phyloP scores from a whole-genome alignment of 2,888 invertebrate species.

The Isotomurus palustris region DNA sequence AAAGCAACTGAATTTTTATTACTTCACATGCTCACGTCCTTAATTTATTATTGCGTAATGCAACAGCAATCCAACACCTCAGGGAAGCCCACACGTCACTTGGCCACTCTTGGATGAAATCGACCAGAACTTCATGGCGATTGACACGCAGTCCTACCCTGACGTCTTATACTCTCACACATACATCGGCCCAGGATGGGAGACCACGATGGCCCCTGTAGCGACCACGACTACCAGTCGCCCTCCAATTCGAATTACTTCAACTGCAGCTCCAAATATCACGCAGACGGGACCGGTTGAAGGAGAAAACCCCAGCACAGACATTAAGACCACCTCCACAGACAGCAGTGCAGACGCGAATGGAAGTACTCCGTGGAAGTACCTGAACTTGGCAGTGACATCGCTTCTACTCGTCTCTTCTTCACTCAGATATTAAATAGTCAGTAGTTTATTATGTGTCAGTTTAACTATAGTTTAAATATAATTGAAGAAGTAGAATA shows the following conservation, averaged over 20 bases:
- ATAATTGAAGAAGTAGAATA: conserved; percentile 18
- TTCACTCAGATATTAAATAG: too few relatives aligned
- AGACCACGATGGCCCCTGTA: neutral
- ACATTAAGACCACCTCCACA: too few relatives aligned
- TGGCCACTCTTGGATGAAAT: neutral
- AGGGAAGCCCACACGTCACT: neutral
- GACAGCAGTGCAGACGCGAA: too few relatives aligned
- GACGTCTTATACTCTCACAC: neutral
- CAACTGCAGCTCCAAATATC: too few relatives aligned
- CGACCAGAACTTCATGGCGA: neutral
- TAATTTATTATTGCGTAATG: neutral
- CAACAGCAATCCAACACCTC: neutral
- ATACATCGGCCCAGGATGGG: neutral
- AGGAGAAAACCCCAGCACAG: too few relatives aligned
- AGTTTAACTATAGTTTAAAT: conserved; percentile 2
- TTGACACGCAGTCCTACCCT: neutral
- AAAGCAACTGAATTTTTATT: neutral
- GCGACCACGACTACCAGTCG: neutral
- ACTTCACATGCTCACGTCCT: too few relatives aligned
- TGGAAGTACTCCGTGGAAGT: too few relatives aligned
- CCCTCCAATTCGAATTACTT: neutral
- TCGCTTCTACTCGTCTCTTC: too few relatives aligned
- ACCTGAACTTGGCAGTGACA: too few relatives aligned
- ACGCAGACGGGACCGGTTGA: too few relatives aligned
- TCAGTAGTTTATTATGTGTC: too few relatives aligned